Conservation (phyloP, 1,140 invertebrate genomes). For the Sycophila sp. region DNA sequence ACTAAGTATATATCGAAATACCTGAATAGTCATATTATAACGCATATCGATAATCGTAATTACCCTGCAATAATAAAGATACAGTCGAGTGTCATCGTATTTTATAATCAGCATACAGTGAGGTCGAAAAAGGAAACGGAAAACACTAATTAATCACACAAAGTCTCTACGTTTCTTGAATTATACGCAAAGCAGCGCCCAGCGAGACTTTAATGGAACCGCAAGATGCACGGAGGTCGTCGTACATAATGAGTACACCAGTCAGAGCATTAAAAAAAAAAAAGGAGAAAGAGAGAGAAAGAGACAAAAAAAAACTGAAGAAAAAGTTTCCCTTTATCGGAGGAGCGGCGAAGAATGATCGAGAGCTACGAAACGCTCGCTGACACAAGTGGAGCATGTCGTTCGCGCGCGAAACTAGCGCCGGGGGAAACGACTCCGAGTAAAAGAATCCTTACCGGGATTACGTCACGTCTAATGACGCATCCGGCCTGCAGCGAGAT, state of each 20-base stretch:
- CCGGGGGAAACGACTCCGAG: neutral
- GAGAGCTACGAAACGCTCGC: conserved; percentile 1
- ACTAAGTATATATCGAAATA: too few relatives aligned
- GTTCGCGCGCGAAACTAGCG: neutral
- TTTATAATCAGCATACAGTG: neutral
- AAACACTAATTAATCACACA: neutral
- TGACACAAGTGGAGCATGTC: conserved; percentile 4
- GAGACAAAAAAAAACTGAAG: too few relatives aligned
- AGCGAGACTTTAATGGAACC: too few relatives aligned
- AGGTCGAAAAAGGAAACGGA: neutral
- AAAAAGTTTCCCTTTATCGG: neutral
- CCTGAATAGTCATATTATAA: too few relatives aligned
- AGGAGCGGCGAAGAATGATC: neutral
- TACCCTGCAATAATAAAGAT: too few relatives aligned
- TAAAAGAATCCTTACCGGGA: neutral
- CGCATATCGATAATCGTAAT: too few relatives aligned
- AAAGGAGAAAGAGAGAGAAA: too few relatives aligned
- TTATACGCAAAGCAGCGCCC: neutral
- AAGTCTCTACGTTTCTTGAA: neutral
- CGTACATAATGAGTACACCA: neutral
- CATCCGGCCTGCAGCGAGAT: too few relatives aligned
- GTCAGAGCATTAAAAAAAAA: too few relatives aligned
- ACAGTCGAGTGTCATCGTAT: neutral
- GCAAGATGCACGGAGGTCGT: neutral
- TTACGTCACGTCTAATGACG: neutral